These are phyloP conservation scores for Magallana ariakensis DNA, from an alignment of 1,140 invertebrate species.

Conservation along the genomic window DNA sequence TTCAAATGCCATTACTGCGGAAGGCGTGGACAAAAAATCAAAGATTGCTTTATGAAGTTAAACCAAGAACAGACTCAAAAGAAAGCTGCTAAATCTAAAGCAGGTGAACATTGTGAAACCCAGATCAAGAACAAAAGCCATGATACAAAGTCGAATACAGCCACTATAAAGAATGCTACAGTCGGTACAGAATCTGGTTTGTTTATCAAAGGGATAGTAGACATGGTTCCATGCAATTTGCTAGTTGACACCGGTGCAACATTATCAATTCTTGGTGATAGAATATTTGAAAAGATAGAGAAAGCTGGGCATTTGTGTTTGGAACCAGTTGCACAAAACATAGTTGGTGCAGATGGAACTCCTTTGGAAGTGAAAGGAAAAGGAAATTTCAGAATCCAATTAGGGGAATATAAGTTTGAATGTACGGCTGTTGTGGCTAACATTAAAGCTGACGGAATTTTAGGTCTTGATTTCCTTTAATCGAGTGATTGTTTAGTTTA, in stretches of 20 bases:
- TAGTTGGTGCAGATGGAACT: neutral
- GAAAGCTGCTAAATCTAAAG: no score
- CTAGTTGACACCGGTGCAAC: neutral
- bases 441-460: neutral
- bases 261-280: neutral
- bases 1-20: neutral
- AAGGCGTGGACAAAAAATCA: neutral
- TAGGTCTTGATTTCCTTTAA: neutral
- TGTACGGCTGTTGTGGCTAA: no score
- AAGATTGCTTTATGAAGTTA: neutral
- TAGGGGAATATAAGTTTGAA: neutral
- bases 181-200: neutral
- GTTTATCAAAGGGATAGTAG: neutral
- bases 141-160: neutral
- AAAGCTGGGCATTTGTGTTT: neutral
- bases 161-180: neutral
- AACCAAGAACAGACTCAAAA: no score
- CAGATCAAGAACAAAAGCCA: neutral
- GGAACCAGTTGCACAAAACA: neutral
- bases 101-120: no score
- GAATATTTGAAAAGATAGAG: neutral
- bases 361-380: neutral
- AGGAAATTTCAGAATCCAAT: neutral
- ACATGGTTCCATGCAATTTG: conserved; percentile 1
- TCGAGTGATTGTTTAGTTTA: neutral